Base-by-base conservation (phyloP, 2,888 invertebrate species). In the Vesta saturnalis region DNA sequence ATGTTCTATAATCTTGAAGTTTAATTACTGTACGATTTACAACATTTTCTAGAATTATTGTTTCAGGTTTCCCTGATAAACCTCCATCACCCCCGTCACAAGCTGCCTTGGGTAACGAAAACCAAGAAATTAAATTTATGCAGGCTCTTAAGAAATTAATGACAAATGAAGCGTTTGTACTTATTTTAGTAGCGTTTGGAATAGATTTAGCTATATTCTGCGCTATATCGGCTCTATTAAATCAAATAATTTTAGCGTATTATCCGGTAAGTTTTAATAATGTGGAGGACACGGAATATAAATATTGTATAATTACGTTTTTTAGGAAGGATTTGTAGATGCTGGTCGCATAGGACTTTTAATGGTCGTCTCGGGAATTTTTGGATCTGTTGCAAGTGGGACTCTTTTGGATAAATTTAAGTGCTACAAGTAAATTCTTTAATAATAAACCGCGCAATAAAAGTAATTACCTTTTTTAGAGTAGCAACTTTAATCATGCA, bases 361-460 rank as follows among this genome's bases (percentile, higher is more conserved):
- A 62, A 92, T 97, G 73, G 94, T 97, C 0, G 86, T 96, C 19
- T 92, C 95, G 1, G 98, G 98, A 19, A 95, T 97, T 90, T 80
- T 91, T 8, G 97, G 97, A 1, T 95, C 96, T 0, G 91, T 98
- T 3, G 85, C 94, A 1, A 94, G 94, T 76, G 98, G 98, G 5
- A 85, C 94, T 62, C 86, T 95, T 76, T 87, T 98, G 72, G 97
- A 98, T 85, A 95, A 92, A 85, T 96, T 96, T 0, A 95, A 95
- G 81, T 90, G 89, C 78, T 98, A 94, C 87, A 97, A 97, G 93
- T 94, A 83, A 15, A 8, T 52, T 52, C 19, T 19, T 52, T 52
- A 12, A 18, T 12, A 10, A 12, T n/a, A 19, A 19, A 18, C 18
- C 10, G 30, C 10, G 4, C 10, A 6, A 6, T 6, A 30, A 30